Conservation (phyloP, 2,797 vertebrate species). For the Adelosebastes latens region DNA sequence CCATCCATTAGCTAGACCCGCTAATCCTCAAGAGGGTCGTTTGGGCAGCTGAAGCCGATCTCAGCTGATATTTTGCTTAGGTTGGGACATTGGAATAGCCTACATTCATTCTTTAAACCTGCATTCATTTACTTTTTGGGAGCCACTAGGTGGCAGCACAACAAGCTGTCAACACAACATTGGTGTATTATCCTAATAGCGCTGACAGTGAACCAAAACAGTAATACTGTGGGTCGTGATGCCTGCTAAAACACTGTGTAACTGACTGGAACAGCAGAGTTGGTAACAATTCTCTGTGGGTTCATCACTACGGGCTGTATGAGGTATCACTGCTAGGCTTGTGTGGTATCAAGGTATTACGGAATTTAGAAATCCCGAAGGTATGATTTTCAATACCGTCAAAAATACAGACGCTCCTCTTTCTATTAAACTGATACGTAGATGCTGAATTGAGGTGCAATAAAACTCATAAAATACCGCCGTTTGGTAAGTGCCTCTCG, state of each 20-base stretch:
- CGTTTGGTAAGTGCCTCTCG: no score
- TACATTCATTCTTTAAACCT: neutral
- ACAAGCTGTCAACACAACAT: neutral
- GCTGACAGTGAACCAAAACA: neutral
- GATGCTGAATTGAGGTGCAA: no score
- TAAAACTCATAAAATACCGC: no score
- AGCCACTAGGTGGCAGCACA: neutral
- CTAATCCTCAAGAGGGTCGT: neutral
- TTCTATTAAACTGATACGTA: neutral
- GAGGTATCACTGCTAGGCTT: neutral
- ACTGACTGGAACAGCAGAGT: neutral
- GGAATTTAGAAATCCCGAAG: accelerated
- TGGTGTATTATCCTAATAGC: neutral
- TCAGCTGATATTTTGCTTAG: neutral
- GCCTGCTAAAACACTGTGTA: neutral
- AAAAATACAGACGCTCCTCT: neutral
- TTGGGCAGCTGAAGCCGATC: neutral
- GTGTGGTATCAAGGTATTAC: neutral
- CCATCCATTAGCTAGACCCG: neutral
- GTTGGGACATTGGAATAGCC: neutral
- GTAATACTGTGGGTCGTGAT: neutral
- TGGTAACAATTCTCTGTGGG: neutral
- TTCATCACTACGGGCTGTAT: neutral
- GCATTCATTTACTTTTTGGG: neutral
- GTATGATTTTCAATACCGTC: neutral